Evolutionary conservation across 2,888 invertebrate species (phyloP), one percentile per base, ranked within the genome.

Genomic region (Prosapia bicincta): DNA sequence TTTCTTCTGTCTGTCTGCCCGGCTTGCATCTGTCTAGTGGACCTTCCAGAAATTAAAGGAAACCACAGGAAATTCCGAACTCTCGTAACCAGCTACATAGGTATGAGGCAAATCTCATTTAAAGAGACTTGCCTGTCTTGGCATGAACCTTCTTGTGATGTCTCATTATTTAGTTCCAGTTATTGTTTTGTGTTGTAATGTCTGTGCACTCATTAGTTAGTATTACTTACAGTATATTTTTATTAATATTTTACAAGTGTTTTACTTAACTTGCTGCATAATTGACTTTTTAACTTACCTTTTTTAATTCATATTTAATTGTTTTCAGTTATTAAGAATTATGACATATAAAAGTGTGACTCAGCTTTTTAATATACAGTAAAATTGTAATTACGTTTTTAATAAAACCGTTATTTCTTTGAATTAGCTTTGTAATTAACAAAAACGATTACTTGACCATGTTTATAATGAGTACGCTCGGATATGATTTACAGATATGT

Each of bases 31-130:
- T 79, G 76, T 82, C 81, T 85, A 98, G 98, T 97, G 95, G 97
- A 98, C 92, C 93, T 96, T 88, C 97, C 97, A 88, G 97, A 96
- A 92, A 95, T 97, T 89, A 97, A 96, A 90, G 97, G 97, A 87
- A 96, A 96, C 88, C 97, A 97, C 90, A 95, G 96, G 91, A 98
- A 98, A 92, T 99, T 99, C 94, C 93, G 98, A 90, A 98, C 97
- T 88, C 92, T 98, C 90, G 98, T 98, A 89, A 96, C 97, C 90
- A 97, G 97, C 90, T 97, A 97, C 87, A 96, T 98, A 96, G 98
- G 98, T 98, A 97, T 90, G 76, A 76, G 76, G 70, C 32, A 74
- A 69, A 70, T 69, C 69, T 66, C 72, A 70, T 70, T 72, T 78
- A 69, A 26, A 71, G 54, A 75, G 66, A 69, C 72, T 69, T 76